A percentile compares a stretch with the other conserved stretches of the same genome.
Conservation (phyloP, 2,888 invertebrate genomes). For the Nysson spinosus region DNA sequence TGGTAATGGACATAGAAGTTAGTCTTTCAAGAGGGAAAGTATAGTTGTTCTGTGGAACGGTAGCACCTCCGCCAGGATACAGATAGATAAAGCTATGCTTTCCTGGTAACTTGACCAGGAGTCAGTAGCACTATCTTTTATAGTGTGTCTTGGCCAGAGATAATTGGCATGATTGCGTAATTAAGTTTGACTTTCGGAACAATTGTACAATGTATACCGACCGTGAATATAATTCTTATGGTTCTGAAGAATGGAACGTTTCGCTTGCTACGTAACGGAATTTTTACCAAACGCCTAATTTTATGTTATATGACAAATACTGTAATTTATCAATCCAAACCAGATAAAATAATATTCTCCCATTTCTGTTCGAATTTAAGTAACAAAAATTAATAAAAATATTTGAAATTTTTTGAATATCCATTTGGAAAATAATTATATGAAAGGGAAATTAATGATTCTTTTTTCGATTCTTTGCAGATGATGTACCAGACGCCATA, state of each 20-base stretch:
- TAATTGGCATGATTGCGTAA: conserved; percentile 29
- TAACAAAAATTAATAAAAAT: too few species aligned
- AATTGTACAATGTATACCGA: conserved; percentile 1
- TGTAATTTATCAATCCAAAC: too few species aligned
- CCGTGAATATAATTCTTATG: conserved; percentile 25
- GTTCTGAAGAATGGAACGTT: conserved; percentile 19
- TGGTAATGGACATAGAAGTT: conserved; percentile 6
- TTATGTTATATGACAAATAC: too few species aligned
- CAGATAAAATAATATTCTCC: too few species aligned
- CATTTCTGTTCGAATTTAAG: too few species aligned
- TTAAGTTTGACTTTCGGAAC: conserved; percentile 25
- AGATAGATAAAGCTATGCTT: conserved; percentile 46
- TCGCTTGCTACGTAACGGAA: not conserved
- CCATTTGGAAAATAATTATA: not conserved
- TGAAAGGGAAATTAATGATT: not conserved
- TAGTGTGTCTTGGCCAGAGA: not conserved
- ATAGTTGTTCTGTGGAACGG: conserved; percentile 38
- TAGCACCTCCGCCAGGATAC: conserved; percentile 19
- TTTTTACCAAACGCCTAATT: conserved; percentile 11
- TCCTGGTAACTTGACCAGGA: conserved; percentile 36
- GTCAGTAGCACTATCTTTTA: not conserved
- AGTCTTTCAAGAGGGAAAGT: conserved; percentile 32
- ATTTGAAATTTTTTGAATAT: too few species aligned
- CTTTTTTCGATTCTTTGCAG: conserved; percentile 39
- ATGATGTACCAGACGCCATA: conserved; percentile 37